These are phyloP conservation scores for Chymomyza costata DNA, from an alignment of 1,140 invertebrate species.

Conservation along the genomic window DNA sequence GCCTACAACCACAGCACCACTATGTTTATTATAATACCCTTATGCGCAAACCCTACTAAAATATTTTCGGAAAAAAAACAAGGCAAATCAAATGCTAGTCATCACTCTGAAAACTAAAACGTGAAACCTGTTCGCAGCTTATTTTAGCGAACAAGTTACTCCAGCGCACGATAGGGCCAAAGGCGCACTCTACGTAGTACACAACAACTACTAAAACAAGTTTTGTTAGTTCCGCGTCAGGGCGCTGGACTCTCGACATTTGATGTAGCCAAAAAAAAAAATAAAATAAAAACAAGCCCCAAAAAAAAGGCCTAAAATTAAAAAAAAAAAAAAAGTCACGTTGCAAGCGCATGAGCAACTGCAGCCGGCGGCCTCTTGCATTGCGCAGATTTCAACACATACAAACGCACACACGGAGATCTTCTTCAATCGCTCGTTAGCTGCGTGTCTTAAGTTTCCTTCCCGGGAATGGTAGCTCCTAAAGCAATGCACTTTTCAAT, in stretches of 20 bases:
- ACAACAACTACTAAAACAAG: too few species aligned
- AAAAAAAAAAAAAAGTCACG: conserved; percentile 33
- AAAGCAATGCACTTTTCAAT: conserved; percentile 20
- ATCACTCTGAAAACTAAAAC: conserved; percentile 6
- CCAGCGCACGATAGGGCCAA: conserved; percentile 1
- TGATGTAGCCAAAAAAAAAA: too few species aligned
- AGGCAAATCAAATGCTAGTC: conserved; percentile 57
- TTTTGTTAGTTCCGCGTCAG: conserved; percentile 35
- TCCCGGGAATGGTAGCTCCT: background rate
- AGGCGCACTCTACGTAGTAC: background rate
- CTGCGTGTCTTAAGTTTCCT: conserved; percentile 8
- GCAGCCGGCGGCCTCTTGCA: conserved; percentile 2
- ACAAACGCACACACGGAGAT: background rate
- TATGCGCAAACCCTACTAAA: too few species aligned
- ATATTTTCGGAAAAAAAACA: too few species aligned
- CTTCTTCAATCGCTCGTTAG: background rate
- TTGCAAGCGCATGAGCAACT: conserved; percentile 24
- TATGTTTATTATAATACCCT: too few species aligned
- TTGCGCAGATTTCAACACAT: background rate
- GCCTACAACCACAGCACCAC: too few species aligned
- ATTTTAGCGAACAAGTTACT: conserved; percentile 48
- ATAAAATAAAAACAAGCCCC: too few species aligned
- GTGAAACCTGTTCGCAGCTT: too few species aligned
- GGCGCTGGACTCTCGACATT: too few species aligned
- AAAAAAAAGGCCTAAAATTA: conserved; percentile 1